Conservation (phyloP, 2,888 invertebrate genomes). For the Chloroclysta siterata region DNA sequence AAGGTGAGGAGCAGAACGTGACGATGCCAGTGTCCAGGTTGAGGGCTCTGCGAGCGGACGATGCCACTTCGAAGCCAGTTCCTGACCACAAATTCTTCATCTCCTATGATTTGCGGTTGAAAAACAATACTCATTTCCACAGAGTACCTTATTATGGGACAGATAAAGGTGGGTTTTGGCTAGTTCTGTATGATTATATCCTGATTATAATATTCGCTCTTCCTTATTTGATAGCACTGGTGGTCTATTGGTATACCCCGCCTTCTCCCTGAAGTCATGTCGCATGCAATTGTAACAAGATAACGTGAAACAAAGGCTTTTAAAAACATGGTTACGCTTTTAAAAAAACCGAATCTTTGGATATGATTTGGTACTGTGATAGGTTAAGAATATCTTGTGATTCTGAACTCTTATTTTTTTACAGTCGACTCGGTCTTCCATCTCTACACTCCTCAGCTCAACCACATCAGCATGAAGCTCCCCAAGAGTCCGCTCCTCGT, state of each 20-base stretch:
- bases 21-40: slow-evolving; percentile 88
- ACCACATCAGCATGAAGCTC: slow-evolving; percentile 92
- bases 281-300: no score
- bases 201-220: no score
- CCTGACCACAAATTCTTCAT: slow-evolving; percentile 93
- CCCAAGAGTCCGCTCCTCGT: slow-evolving; percentile 90
- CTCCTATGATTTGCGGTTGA: slow-evolving; percentile 93
- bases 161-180: slow-evolving; percentile 84
- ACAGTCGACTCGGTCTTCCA: slow-evolving; percentile 84
- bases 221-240: no score
- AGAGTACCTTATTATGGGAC: slow-evolving; percentile 89
- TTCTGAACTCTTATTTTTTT: slow-evolving; percentile 27
- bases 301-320: no score
- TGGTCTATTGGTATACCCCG: no score
- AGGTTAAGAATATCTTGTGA: no score
- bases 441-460: slow-evolving; percentile 93
- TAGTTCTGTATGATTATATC: background rate
- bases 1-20: slow-evolving; percentile 87
- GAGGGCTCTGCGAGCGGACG: slow-evolving; percentile 85
- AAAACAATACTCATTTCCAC: slow-evolving; percentile 92
- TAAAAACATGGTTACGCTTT: no score
- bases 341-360: no score
- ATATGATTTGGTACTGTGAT: no score
- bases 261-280: no score
- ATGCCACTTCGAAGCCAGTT: slow-evolving; percentile 86